Base-by-base conservation (phyloP, 1,140 invertebrate genomes). In the Cotesia vestalis region DNA sequence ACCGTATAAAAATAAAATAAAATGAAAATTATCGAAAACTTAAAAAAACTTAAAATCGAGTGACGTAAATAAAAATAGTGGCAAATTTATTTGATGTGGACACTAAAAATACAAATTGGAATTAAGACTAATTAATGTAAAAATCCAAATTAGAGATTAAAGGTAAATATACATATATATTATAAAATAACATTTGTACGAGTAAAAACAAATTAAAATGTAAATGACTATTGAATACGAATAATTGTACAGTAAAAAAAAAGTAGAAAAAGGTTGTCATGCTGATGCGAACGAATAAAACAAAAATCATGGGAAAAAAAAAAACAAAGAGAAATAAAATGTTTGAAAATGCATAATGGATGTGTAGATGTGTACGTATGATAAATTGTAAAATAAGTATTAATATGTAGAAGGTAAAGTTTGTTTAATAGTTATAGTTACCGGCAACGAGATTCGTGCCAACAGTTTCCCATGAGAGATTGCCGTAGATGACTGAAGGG, bases 401-500 rank as follows among this genome's bases (percentile, higher is more conserved):
- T 4, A 27, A 60, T 59, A 55, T 67, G 52, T 17, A 20, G n/a
- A 4, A 57, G 12, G 34, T 35, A 38, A 36, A 14, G 35, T 53
- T 20, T 51, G 14, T 66, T 27, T 8, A 59, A 35, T 5, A 40
- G 35, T 51, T 85, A 35, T 5, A 40, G 35, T 51, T 85, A 93
- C 93, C 92, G 85, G 92, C 91, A 59, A 94, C 89, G 81, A 93
- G 89, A 80, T 92, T 93, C 5, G 94, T 95, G 20, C 94, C 94
- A 57, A 94, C 91, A 74, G 91, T 91, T 83, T 95, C 94, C 94
- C 94, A 95, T 36, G 92, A 92, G 4, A 92, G 91, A 82, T 95
- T 95, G 2, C 93, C 92, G 83, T 96, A 96, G 77, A 96, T 93
- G 36, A 93, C 91, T 14, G 93, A 92, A 36, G 94, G 93, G 83